Evolutionary conservation across 2,888 invertebrate genomes (phyloP), one percentile per base, ranked within the genome.

Genomic region (Drosophila buzzatii): DNA sequence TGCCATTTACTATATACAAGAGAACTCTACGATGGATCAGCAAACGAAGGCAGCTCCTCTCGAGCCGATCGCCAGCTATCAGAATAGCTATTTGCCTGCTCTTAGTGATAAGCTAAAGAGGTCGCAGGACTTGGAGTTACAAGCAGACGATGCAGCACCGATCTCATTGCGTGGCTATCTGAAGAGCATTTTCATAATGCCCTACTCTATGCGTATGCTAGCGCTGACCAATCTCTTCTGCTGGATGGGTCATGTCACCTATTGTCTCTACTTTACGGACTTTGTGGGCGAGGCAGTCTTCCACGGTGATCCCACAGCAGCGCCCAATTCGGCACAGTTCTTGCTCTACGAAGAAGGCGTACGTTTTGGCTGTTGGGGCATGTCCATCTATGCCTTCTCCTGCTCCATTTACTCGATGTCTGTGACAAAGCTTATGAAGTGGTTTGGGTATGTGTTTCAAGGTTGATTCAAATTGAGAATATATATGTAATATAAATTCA

Each of bases 211-310:
- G 86, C 90, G 94, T 51, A 93, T 95, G 68, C 91, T 95, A 61
- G 95, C 95, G 63, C 72, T 95, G 37, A 95, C 95, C 3, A 95
- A 95, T 91, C 93, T 95, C 1, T 94, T 95, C 76, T 95, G 95
- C 79, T 95, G 95, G 95, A 95, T 95, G 95, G 94, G 95, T 0
- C 94, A 95, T 68, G 94, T 95, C n/a, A 95, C 95, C 79, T 95
- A 95, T 82, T 95, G 95, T 1, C 92, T 95, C 12, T 95, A 95
- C 89, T 95, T 95, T 85, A 95, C 95, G 0, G 95, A 95, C 91
- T 95, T 95, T 90, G 95, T 95, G 1, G 95, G 95, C 0, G 95
- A 95, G 90, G 94, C 94, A 1, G 86, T 86, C 7, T 86, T 81
- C 51, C 73, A 79, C 18, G 86, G 86, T 1, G 70, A 82, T 70